Evolutionary conservation across 2,113 vertebrate species (phyloP).

Genomic region (Podocnemis expansa): DNA sequence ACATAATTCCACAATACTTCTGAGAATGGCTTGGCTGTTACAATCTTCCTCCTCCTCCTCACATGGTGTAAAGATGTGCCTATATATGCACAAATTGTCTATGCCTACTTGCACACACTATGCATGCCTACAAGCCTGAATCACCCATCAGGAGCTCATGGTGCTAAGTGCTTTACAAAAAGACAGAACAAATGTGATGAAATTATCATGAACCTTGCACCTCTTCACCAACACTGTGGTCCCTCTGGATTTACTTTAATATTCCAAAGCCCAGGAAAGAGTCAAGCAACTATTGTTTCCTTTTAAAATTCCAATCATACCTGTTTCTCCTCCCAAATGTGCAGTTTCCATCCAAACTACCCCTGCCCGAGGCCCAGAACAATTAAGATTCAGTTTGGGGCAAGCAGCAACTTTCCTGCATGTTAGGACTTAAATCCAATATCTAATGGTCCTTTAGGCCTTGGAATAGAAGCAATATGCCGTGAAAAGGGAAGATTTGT

Average conservation of each 20-base stretch:
- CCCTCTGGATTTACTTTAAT: not conserved
- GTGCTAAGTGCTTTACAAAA: not conserved
- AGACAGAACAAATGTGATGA: not conserved
- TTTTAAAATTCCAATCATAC: not conserved
- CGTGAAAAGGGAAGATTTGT: not conserved
- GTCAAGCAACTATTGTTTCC: not conserved
- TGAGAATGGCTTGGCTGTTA: not conserved
- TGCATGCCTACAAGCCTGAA: not conserved
- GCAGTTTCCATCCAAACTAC: not conserved
- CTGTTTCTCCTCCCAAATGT: not conserved
- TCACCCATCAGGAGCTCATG: not conserved
- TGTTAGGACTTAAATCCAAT: not conserved
- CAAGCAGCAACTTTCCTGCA: not conserved
- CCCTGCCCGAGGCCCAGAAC: not conserved
- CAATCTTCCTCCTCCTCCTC: not conserved
- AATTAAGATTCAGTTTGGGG: not conserved
- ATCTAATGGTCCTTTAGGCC: not conserved
- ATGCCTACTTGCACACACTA: not conserved
- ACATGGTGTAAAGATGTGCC: rapidly evolving
- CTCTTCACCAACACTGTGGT: not conserved
- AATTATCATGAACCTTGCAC: not conserved
- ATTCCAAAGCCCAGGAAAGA: not conserved
- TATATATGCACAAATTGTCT: not conserved
- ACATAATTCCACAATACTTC: not conserved
- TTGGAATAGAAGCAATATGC: not conserved